A percentile compares a stretch with the other conserved stretches of the same genome.
Conservation (phyloP, 2,113 vertebrate genomes). For the Rhagologus leucostigma region DNA sequence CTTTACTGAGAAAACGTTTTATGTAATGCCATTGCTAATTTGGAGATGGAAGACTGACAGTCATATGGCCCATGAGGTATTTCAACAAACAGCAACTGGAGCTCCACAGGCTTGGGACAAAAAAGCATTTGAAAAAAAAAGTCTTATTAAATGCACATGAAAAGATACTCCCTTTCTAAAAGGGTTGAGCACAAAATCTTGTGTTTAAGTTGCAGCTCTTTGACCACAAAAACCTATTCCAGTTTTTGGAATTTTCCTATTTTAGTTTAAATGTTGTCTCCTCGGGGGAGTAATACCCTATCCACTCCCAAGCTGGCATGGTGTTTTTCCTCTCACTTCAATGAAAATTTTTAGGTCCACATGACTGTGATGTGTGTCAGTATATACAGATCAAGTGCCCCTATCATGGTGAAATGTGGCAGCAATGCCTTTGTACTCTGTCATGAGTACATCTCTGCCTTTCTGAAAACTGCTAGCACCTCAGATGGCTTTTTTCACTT, state of each 20-base stretch:
- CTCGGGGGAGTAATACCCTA: neutral
- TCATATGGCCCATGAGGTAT: conserved; percentile 49
- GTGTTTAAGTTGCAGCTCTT: neutral
- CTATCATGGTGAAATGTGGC: neutral
- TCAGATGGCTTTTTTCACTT: neutral
- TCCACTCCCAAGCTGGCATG: neutral
- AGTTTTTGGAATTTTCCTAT: neutral
- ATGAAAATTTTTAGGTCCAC: neutral
- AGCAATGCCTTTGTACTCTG: neutral
- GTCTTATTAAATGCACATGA: conserved; percentile 45
- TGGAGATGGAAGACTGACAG: conserved; percentile 59
- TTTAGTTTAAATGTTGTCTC: neutral
- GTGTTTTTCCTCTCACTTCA: neutral
- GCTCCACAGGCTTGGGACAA: neutral
- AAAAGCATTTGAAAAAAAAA: neutral
- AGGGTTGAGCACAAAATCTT: neutral
- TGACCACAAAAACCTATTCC: neutral
- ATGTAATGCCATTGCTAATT: conserved; percentile 53
- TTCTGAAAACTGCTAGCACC: neutral
- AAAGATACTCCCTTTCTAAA: conserved; percentile 10
- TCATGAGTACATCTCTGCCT: neutral
- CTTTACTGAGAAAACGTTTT: conserved; percentile 54
- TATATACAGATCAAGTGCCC: neutral
- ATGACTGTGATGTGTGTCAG: neutral
- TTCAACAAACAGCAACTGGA: conserved; percentile 35